Evolutionary conservation across 92 coral and sea anemone species (phyloP).

Genomic region (Palythoa caribaeorum): DNA sequence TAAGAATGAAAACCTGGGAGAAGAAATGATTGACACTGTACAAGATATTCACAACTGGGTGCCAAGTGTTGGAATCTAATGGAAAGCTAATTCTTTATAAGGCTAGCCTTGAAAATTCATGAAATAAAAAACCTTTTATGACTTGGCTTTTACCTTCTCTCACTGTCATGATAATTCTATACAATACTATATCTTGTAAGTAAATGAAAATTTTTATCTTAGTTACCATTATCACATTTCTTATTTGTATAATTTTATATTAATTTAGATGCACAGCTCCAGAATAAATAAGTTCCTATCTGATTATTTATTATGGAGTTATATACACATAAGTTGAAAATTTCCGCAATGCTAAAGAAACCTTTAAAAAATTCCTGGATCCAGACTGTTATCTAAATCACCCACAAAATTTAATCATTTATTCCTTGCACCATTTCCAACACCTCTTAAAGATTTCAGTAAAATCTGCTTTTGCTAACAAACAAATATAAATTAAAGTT

Average conservation of each 20-base stretch:
- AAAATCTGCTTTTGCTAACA: too few relatives aligned
- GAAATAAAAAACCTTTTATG: background rate
- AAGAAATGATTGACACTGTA: slow-evolving; percentile 70
- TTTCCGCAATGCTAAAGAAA: background rate
- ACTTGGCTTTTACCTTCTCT: background rate
- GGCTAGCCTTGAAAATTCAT: background rate
- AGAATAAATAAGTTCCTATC: background rate
- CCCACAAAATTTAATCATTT: too few relatives aligned
- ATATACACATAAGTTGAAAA: background rate
- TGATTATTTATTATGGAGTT: background rate
- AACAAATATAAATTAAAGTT: too few relatives aligned
- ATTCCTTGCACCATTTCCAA: too few relatives aligned
- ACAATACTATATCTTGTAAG: too few relatives aligned
- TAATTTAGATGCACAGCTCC: background rate
- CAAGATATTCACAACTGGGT: slow-evolving; percentile 49
- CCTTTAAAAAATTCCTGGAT: background rate
- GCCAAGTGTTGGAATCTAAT: background rate
- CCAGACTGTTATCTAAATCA: too few relatives aligned
- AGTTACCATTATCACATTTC: background rate
- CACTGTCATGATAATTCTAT: too few relatives aligned
- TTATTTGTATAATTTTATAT: background rate
- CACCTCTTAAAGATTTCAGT: too few relatives aligned
- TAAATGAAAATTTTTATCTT: too few relatives aligned
- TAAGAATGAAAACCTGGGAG: slow-evolving; percentile 72
- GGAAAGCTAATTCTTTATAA: background rate